Percentiles rank a stretch among this genome's conserved stretches.
phyloP scores from a whole-genome alignment of 2,888 invertebrate genomes.

The Drosophila leonis region DNA sequence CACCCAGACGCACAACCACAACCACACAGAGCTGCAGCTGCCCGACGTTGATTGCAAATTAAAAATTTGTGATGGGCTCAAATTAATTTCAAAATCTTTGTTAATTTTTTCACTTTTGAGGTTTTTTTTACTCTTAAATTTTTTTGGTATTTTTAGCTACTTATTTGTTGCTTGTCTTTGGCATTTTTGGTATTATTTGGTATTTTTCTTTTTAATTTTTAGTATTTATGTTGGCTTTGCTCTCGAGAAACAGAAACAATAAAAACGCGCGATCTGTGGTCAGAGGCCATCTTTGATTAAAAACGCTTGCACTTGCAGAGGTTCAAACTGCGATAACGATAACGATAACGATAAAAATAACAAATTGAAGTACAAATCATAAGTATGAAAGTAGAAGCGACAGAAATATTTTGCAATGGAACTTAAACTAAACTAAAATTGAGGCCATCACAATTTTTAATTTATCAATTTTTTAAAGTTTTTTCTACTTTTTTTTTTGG shows the following conservation, averaged over 20 bases:
- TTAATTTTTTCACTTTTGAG: constrained; percentile 9
- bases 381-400: constrained; percentile 54
- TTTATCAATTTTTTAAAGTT: constrained; percentile 60
- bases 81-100: constrained; percentile 37
- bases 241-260: constrained; percentile 71
- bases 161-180: constrained; percentile 45
- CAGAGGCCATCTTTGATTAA: constrained; percentile 83
- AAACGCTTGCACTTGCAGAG: constrained; percentile 84
- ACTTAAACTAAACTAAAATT: constrained; percentile 77
- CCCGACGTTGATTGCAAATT: constrained; percentile 57
- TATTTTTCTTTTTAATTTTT: constrained; percentile 1
- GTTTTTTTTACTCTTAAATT: background rate
- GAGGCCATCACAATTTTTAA: constrained; percentile 84
- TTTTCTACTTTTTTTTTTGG: constrained; percentile 16
- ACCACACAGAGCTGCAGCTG: constrained; percentile 46
- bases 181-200: constrained; percentile 30
- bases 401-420: constrained; percentile 53
- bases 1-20: constrained; percentile 19
- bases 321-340: constrained; percentile 43
- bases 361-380: constrained; percentile 32
- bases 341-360: constrained; percentile 25
- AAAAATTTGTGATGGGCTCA: constrained; percentile 86
- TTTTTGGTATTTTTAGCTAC: constrained; percentile 10
- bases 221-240: constrained; percentile 33
- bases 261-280: constrained; percentile 56